Conservation (phyloP, 2,113 vertebrate species). For the Paraplagusia blochii region DNA sequence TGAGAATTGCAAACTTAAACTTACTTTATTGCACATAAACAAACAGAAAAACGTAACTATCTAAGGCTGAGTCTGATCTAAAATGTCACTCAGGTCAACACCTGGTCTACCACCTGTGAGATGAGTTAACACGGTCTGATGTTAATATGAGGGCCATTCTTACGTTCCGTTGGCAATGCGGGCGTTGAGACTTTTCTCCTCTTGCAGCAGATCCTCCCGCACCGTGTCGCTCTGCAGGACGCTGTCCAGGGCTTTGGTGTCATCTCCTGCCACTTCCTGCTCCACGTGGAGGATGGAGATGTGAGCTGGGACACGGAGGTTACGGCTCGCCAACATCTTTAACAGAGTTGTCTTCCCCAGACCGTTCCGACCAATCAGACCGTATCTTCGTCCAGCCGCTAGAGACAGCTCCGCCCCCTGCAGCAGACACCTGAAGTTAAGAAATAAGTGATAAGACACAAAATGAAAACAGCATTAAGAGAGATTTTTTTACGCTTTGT, state of each 20-base stretch:
- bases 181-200: conserved; percentile 81
- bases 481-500: not conserved
- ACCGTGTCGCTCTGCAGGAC: conserved; percentile 89
- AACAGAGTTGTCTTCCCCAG: conserved; percentile 94
- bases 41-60: too few species aligned
- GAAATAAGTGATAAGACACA: not conserved
- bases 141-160: conserved; percentile 28
- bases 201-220: conserved; percentile 82
- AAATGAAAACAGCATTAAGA: not conserved
- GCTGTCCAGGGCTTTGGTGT: conserved; percentile 87
- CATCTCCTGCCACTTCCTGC: conserved; percentile 94
- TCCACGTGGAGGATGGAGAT: conserved; percentile 97
- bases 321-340: conserved; percentile 94
- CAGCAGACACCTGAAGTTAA: conserved; percentile 81
- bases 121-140: not conserved
- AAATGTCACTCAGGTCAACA: too few species aligned
- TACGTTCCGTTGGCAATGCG: conserved; percentile 86
- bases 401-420: conserved; percentile 89
- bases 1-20: too few species aligned
- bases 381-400: conserved; percentile 86
- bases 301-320: conserved; percentile 87
- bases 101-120: too few species aligned
- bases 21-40: too few species aligned
- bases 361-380: conserved; percentile 92
- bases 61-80: too few species aligned